phyloP scores from a whole-genome alignment of 2,888 invertebrate genomes.

The Mylabris sibirica region DNA sequence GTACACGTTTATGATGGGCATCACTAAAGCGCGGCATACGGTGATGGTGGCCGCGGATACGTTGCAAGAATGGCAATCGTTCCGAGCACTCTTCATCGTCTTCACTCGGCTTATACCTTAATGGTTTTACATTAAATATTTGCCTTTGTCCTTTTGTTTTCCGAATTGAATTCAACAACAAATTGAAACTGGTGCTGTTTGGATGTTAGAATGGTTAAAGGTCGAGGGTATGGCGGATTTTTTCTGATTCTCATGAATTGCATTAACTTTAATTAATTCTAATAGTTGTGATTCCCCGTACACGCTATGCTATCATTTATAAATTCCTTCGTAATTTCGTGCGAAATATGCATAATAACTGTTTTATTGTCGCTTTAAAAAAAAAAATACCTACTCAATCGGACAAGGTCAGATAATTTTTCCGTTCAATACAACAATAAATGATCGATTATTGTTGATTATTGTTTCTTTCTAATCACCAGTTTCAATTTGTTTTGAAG shows the following conservation, averaged over 20 bases:
- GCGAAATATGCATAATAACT: not conserved
- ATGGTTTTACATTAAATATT: not conserved
- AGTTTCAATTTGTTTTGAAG: not conserved
- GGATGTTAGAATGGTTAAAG: not conserved
- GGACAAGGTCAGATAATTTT: not conserved
- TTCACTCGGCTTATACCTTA: constrained; percentile 50
- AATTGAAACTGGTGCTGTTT: not conserved
- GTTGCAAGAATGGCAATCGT: constrained; percentile 64
- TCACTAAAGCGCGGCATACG: constrained; percentile 61
- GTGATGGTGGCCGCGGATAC: constrained; percentile 56
- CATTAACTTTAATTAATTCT: not conserved
- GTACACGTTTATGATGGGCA: constrained; percentile 67
- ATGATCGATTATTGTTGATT: not conserved
- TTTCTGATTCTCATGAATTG: not conserved
- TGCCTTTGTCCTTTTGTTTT: not conserved
- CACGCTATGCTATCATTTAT: not conserved
- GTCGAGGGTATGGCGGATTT: no score
- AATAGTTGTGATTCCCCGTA: not conserved
- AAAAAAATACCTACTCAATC: no score
- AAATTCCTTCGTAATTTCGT: not conserved
- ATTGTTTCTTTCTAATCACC: not conserved
- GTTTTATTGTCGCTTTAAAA: not conserved
- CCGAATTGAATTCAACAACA: not conserved
- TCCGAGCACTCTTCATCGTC: constrained; percentile 62
- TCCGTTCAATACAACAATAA: not conserved